A percentile compares a stretch with the other conserved stretches of the same genome.
These are phyloP conservation scores for Panulirus ornatus DNA, from an alignment of 1,140 invertebrate species.

Conservation along the genomic window DNA sequence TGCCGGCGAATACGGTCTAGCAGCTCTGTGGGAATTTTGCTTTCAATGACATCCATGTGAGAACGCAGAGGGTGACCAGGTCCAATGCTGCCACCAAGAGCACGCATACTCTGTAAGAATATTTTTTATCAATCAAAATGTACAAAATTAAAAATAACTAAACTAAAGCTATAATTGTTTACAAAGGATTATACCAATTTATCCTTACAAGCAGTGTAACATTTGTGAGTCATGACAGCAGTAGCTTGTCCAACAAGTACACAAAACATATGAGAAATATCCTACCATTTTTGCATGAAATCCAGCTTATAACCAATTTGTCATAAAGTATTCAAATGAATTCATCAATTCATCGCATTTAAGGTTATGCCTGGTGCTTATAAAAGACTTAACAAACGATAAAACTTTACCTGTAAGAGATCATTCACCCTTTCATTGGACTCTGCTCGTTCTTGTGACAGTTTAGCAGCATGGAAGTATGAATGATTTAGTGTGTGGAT, in stretches of 20 bases:
- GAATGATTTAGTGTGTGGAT: conserved; percentile 90
- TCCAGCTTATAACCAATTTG: too few relatives aligned
- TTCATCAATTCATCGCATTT: too few relatives aligned
- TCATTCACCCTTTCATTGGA: conserved; percentile 97
- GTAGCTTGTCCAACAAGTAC: too few relatives aligned
- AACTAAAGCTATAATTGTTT: too few relatives aligned
- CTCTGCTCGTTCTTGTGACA: conserved; percentile 97
- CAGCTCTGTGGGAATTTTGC: conserved; percentile 89
- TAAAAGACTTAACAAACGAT: background rate
- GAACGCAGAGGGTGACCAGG: conserved; percentile 79
- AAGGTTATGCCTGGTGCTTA: background rate
- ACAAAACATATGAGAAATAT: too few relatives aligned
- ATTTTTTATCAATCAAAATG: background rate
- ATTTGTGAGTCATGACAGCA: too few relatives aligned
- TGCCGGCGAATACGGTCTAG: conserved; percentile 85
- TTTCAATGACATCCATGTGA: conserved; percentile 89
- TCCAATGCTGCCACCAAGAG: conserved; percentile 76
- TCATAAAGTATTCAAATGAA: too few relatives aligned
- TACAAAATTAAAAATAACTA: too few relatives aligned
- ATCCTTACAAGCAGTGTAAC: too few relatives aligned
- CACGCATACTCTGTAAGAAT: conserved; percentile 63
- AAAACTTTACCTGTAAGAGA: conserved; percentile 88
- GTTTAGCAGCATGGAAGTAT: conserved; percentile 98
- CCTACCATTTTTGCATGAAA: too few relatives aligned
- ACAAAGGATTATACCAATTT: too few relatives aligned